Conservation (phyloP, 1,140 invertebrate genomes). For the Euglossa dilemma region DNA sequence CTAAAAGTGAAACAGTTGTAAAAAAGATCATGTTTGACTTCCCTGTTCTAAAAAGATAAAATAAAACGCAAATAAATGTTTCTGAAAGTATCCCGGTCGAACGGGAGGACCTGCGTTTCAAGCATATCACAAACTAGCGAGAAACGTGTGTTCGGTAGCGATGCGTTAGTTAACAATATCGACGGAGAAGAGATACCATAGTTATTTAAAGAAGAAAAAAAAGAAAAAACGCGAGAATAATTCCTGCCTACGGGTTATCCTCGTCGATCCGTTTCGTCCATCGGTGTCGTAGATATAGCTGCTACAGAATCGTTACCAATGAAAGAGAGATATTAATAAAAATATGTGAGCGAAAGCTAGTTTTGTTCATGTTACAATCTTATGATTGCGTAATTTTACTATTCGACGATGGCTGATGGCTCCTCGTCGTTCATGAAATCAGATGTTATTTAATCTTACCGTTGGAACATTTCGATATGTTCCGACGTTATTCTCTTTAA, state of each 20-base stretch:
- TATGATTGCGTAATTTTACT: neutral
- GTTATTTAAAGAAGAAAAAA: conserved; percentile 29
- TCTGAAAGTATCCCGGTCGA: conserved; percentile 56
- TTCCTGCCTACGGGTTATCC: conserved; percentile 24
- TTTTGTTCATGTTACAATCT: neutral
- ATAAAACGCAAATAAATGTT: conserved; percentile 12
- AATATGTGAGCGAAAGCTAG: too few species aligned
- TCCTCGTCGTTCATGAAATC: conserved; percentile 42
- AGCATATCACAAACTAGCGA: conserved; percentile 43
- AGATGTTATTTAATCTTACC: conserved; percentile 18
- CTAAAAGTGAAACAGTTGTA: neutral
- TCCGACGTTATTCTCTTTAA: conserved; percentile 50
- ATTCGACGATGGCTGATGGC: neutral
- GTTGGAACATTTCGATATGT: conserved; percentile 18
- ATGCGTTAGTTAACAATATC: conserved; percentile 44
- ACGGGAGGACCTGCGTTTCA: conserved; percentile 41
- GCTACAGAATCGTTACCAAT: conserved; percentile 53
- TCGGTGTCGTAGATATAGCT: conserved; percentile 69
- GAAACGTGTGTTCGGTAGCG: conserved; percentile 38
- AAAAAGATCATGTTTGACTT: conserved; percentile 7
- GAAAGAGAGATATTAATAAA: conserved; percentile 16
- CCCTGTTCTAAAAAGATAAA: neutral
- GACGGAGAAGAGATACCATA: conserved; percentile 49
- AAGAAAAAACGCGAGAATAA: conserved; percentile 26
- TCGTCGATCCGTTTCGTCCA: conserved; percentile 71